These are phyloP conservation scores for Neoaliturus tenellus DNA, from an alignment of 2,888 invertebrate genomes.

Conservation along the genomic window DNA sequence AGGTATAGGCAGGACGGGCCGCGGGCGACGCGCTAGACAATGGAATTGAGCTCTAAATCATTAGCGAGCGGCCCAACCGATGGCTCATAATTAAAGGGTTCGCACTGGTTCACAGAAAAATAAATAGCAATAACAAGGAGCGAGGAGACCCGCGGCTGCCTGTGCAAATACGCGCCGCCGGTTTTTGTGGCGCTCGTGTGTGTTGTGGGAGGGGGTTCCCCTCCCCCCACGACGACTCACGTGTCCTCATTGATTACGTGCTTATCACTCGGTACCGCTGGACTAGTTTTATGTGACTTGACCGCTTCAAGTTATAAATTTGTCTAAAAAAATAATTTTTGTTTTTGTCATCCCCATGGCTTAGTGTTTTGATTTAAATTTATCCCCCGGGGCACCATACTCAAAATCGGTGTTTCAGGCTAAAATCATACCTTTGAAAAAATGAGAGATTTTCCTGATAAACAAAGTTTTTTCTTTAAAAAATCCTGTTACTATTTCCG, in stretches of 20 bases:
- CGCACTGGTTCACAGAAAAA: slow-evolving; percentile 58
- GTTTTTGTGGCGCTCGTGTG: background rate
- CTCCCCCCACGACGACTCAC: background rate
- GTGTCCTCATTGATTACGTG: slow-evolving; percentile 1
- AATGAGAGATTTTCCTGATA: too few species aligned
- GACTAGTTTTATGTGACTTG: too few species aligned
- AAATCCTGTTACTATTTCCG: too few species aligned
- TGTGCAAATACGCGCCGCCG: slow-evolving; percentile 21
- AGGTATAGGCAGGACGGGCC: background rate
- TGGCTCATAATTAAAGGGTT: slow-evolving; percentile 58
- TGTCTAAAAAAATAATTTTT: too few species aligned
- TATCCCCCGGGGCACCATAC: too few species aligned
- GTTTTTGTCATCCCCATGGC: too few species aligned
- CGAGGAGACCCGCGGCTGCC: slow-evolving; percentile 7
- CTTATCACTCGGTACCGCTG: background rate
- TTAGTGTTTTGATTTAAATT: too few species aligned
- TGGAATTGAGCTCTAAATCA: slow-evolving; percentile 59
- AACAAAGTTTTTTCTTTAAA: too few species aligned
- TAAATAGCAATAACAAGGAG: slow-evolving; percentile 56
- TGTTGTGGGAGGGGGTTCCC: background rate
- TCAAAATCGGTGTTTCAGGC: too few species aligned
- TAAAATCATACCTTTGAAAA: too few species aligned
- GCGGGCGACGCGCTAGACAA: slow-evolving; percentile 47
- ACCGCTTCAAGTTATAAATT: too few species aligned
- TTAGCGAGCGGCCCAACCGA: slow-evolving; percentile 51